Base-by-base conservation (phyloP, 2,113 vertebrate genomes). In the Cinclus mexicanus region DNA sequence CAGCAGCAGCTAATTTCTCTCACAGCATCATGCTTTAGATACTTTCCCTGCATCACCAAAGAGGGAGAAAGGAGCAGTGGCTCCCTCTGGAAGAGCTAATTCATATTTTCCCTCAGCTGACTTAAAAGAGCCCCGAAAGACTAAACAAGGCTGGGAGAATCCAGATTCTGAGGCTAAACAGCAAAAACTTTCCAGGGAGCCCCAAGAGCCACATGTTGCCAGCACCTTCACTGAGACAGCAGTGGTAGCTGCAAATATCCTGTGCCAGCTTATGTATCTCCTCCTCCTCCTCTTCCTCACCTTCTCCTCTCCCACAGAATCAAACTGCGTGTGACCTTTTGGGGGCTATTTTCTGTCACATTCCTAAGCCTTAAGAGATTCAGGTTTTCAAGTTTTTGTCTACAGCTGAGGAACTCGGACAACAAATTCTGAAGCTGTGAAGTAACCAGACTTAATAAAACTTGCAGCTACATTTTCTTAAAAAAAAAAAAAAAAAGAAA, bases 121-220 rank as follows among this genome's bases (percentile, higher is more conserved):
- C 59, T 86, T 77, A 77, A 93, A 74, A n/a, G 18, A 90, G 46
- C 46, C 28, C 72, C 83, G 79, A 92, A 90, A 95, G 83, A 86
- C 86, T 92, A 92, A 95, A 90, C 90, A 86, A 70, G 19, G 11
- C 60, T 80, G 55, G 59, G 83, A 65, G 80, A 92, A 93, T 55
- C 57, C 85, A 88, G 57, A 56, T 61, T 90, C 50, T 9, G 47
- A 63, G 42, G 55, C 63, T 77, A 67, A 92, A 92, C 37, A 83
- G 78, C 26, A 37, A 74, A 82, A 90, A 41, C 18, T 77, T 96
- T 86, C 82, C 82, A 80, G 49, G 67, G 46, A 83, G 19, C 44
- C 75, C 46, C 22, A 31, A 37, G 69, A 87, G 61, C 61, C 39
- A 57, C 77, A 37, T 0, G 1, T 57, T 82, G 61, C 46, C 67